Conservation (phyloP, 2,888 invertebrate species). For the Drosophila mimetica region DNA sequence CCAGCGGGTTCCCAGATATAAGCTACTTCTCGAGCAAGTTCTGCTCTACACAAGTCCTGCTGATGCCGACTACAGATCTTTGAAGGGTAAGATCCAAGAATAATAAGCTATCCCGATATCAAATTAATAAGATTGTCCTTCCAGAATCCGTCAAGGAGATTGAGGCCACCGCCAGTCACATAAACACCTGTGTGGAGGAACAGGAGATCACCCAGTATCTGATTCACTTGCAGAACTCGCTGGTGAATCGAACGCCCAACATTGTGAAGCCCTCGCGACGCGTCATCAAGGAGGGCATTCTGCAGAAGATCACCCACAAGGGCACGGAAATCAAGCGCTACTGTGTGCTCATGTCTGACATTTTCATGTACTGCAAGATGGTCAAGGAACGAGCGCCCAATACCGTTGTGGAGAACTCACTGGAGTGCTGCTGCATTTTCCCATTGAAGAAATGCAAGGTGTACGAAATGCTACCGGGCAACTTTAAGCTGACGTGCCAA, state of each 20-base stretch:
- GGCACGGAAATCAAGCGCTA: slow-evolving; percentile 86
- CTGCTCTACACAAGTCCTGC: slow-evolving; percentile 86
- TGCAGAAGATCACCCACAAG: slow-evolving; percentile 86
- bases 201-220: slow-evolving; percentile 90
- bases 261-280: slow-evolving; percentile 88
- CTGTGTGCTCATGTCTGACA: slow-evolving; percentile 90
- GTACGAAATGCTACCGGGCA: slow-evolving; percentile 86
- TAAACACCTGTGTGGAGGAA: slow-evolving; percentile 89
- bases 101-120: rapidly evolving
- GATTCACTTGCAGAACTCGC: slow-evolving; percentile 88
- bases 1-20: slow-evolving; percentile 91
- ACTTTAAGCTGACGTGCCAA: slow-evolving; percentile 87
- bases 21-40: slow-evolving; percentile 89
- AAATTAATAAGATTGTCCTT: not conserved
- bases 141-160: slow-evolving; percentile 88
- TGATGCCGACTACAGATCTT: slow-evolving; percentile 86
- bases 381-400: slow-evolving; percentile 85
- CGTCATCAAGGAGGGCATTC: slow-evolving; percentile 88
- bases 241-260: slow-evolving; percentile 87
- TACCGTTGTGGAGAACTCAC: slow-evolving; percentile 86
- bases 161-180: slow-evolving; percentile 88
- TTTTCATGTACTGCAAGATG: slow-evolving; percentile 90
- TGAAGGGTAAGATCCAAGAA: slow-evolving; percentile 84
- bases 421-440: slow-evolving; percentile 88
- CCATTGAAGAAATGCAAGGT: slow-evolving; percentile 89